These are phyloP conservation scores for Sphaerophoria taeniata DNA, from an alignment of 2,888 invertebrate species.

Conservation along the genomic window DNA sequence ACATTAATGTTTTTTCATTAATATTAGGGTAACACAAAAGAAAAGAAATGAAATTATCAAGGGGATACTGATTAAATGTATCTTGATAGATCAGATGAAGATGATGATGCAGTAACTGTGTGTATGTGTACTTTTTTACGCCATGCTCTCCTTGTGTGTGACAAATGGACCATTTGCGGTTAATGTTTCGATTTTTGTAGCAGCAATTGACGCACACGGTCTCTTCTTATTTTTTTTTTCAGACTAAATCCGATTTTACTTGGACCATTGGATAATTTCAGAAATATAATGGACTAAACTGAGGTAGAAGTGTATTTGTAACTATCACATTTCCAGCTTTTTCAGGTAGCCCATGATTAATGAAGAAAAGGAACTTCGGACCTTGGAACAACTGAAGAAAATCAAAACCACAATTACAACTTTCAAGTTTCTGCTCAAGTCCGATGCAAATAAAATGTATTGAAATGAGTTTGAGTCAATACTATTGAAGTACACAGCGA, in stretches of 20 bases:
- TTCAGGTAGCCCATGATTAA: too few species aligned
- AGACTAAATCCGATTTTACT: conserved; percentile 8
- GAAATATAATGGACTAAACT: background rate
- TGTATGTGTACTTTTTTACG: conserved; percentile 20
- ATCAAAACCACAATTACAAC: too few species aligned
- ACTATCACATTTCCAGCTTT: background rate
- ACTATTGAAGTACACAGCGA: too few species aligned
- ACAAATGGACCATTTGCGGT: conserved; percentile 70
- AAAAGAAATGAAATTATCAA: conserved; percentile 29
- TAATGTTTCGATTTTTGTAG: conserved; percentile 30
- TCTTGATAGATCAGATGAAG: conserved; percentile 7
- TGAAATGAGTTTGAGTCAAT: too few species aligned
- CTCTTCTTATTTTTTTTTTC: background rate
- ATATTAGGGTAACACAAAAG: conserved; percentile 67
- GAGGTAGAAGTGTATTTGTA: background rate
- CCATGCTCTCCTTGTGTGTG: conserved; percentile 28
- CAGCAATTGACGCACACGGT: background rate
- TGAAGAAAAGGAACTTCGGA: too few species aligned
- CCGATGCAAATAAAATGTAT: too few species aligned
- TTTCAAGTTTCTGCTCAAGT: too few species aligned
- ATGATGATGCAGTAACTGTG: conserved; percentile 52
- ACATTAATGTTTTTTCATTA: conserved; percentile 71
- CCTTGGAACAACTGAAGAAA: too few species aligned
- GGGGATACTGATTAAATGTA: conserved; percentile 49
- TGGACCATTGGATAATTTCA: background rate